Evolutionary conservation across 2,888 invertebrate species (phyloP), one percentile per base, ranked within the genome.

Genomic region (Ormyrus labotus): DNA sequence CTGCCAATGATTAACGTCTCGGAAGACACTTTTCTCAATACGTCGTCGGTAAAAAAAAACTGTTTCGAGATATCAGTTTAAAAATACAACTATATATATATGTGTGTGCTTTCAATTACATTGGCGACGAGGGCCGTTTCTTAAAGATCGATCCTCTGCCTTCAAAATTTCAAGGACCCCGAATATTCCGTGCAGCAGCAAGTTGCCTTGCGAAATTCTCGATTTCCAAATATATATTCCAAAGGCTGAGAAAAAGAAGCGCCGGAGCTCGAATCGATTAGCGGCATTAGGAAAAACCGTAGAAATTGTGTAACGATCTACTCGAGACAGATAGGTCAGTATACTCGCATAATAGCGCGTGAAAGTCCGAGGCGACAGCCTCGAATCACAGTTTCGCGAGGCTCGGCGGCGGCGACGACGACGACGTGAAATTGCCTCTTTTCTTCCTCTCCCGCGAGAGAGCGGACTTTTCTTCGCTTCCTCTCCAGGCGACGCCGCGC

Each of bases 311-410:
- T 64, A 73, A 73, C 64, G 48, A 64, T 34, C 34, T 1, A 2
- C 55, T 10, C 11, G 63, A 19, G 34, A 34, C 34, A 74, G 74
- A 75, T 75, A 57, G 60, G 60, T 75, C 58, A 75, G 67, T 60
- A 19, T n/a, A 34, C 45, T 57, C 53, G 13, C 64, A 51, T 58
- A 57, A 57, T 48, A 61, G 50, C 19, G 50, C 58, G 71, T 64
- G 65, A 71, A 78, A 78, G 65, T 78, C 51, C 50, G 47, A n/a
- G 55, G n/a, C 8, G 34, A 10, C 63, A 76, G 51, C 57, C 76
- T 70, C 55, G 13, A 71, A 65, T 65, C 77, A 58, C 70, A 71
- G 74, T 67, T 75, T 75, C 64, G 9, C 48, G 48, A 9, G 45
- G 58, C 9, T 13, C 47, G 48, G 11, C 7, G 34, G 19, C 19